A percentile compares a stretch with the other conserved stretches of the same genome.
These are phyloP conservation scores for Xenops minutus DNA, from an alignment of 2,797 vertebrate species.

Conservation along the genomic window DNA sequence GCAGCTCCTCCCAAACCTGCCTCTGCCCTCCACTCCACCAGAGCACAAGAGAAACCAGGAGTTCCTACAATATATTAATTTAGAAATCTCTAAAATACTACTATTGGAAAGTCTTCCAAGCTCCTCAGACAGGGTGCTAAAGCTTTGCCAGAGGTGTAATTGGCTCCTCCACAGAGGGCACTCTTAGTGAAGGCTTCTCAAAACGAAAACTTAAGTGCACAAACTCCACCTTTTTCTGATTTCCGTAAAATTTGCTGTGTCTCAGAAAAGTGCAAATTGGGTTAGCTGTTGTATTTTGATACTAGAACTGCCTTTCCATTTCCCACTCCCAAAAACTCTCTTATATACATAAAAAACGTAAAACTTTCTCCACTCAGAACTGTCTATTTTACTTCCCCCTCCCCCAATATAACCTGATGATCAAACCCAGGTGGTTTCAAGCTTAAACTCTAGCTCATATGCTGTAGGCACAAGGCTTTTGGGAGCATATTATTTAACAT, in stretches of 20 bases:
- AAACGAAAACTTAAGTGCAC: background rate
- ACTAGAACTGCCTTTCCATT: background rate
- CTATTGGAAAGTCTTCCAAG: background rate
- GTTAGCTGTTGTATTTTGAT: background rate
- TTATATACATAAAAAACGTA: background rate
- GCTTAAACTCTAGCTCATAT: background rate
- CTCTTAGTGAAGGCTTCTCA: background rate
- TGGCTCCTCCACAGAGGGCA: background rate
- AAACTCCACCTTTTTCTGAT: background rate
- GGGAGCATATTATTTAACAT: background rate
- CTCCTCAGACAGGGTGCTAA: background rate
- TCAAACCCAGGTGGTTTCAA: background rate
- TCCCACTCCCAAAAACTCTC: background rate
- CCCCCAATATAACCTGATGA: background rate
- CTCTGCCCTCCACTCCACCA: background rate
- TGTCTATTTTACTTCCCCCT: background rate
- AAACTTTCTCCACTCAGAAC: background rate
- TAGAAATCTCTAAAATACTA: background rate
- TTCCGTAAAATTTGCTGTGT: background rate
- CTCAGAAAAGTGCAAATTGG: background rate
- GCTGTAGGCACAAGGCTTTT: background rate
- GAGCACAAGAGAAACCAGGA: background rate
- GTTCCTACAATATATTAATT: background rate
- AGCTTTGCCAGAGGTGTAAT: background rate
- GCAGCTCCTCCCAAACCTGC: background rate